phyloP scores from a whole-genome alignment of 2,888 invertebrate species.

The Lasioglossum figueresi region DNA sequence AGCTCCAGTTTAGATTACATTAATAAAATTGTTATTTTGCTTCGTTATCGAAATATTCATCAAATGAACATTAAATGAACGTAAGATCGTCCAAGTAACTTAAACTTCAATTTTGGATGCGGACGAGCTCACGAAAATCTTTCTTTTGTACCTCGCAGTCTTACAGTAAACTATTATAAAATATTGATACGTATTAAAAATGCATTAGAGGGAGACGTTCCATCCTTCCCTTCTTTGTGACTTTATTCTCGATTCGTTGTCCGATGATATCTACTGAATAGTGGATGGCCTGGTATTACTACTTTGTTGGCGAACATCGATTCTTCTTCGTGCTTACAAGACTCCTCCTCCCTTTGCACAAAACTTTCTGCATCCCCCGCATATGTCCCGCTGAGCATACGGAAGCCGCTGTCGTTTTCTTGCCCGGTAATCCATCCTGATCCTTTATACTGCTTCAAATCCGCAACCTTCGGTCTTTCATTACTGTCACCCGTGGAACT shows the following conservation, averaged over 20 bases:
- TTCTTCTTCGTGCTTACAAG: conserved; percentile 61
- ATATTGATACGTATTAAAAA: conserved; percentile 20
- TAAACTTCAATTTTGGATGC: neutral
- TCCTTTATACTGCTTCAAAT: conserved; percentile 49
- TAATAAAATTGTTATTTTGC: neutral
- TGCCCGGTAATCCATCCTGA: conserved; percentile 51
- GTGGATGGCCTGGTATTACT: conserved; percentile 49
- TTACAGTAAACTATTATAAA: neutral
- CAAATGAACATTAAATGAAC: neutral
- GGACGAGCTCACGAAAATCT: neutral
- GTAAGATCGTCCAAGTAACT: neutral
- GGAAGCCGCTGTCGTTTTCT: conserved; percentile 43
- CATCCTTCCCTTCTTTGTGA: conserved; percentile 2
- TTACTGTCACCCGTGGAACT: conserved; percentile 28
- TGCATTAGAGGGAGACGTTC: conserved; percentile 23
- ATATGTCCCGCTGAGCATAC: conserved; percentile 50
- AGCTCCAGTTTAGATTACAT: neutral
- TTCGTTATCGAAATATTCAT: neutral
- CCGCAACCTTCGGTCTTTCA: conserved; percentile 45
- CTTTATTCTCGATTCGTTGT: conserved; percentile 22
- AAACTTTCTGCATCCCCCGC: conserved; percentile 57
- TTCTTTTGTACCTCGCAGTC: neutral
- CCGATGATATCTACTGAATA: conserved; percentile 53
- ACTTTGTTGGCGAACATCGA: conserved; percentile 63
- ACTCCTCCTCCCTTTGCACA: conserved; percentile 14